Base-by-base conservation (phyloP, 2,888 invertebrate species). In the Megalurothrips usitatus region DNA sequence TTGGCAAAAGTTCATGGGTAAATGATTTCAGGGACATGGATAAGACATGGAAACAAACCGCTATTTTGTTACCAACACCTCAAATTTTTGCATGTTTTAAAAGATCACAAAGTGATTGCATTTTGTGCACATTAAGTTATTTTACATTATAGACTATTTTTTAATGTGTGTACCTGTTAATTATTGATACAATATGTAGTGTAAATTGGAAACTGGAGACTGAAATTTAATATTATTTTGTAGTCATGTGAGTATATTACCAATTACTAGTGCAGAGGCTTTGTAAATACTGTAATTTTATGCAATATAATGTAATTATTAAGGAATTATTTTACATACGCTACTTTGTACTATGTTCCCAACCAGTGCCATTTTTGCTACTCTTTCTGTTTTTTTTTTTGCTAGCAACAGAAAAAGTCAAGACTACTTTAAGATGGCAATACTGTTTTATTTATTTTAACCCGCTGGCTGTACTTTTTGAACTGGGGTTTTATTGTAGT, bases 81-180 rank as follows among this genome's bases (percentile, higher is more conserved):
- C 58, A 58, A n/a, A 14, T 14, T 4, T 58, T n/a, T 58, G 58
- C 6, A 58, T 17, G 58, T 1, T 58, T 0, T 1, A 19, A n/a
- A 10, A 58, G 17, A 52, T 52, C 1, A 14, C 52, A 14, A 14
- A 52, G 17, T 52, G 1, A 52, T 52, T 58, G 6, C n/a, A 19
- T 58, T 58, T 58, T 58, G 58, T 58, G 14, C 17, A 58, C 17
- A 17, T 8, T 58, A 58, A 43, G 6, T 58, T 58, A 58, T 58
- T 58, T 58, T 58, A 58, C 6, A 6, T 6, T 58, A 58, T 17
- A 19, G 58, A 58, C 58, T 58, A 58, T 58, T 58, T 58, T 6
- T n/a, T 58, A 58, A 19, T 58, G 58, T 58, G 68, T 75, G 68
- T 75, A 75, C 68, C 68, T 75, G 68, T 26, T 26, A 12, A 75